Percentiles rank a stretch among this genome's conserved stretches.
phyloP scores from a whole-genome alignment of 92 coral and sea anemone genomes.

The Ricordea florida region DNA sequence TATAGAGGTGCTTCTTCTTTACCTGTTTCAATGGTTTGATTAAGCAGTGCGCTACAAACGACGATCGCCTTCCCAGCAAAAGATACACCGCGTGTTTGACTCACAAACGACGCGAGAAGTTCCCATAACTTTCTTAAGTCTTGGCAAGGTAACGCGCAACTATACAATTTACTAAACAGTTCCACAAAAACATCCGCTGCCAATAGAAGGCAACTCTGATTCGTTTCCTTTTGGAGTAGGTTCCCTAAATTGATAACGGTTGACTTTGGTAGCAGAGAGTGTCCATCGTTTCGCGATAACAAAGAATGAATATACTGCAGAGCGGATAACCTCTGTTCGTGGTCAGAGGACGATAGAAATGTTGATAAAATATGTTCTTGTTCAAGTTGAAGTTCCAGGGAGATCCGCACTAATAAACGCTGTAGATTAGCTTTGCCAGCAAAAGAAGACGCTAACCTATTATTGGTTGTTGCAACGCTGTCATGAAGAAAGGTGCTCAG shows the following conservation, averaged over 20 bases:
- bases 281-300: background rate
- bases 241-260: constrained; percentile 7
- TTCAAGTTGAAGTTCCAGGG: constrained; percentile 24
- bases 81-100: constrained; percentile 48
- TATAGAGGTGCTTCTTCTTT: background rate
- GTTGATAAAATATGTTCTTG: background rate
- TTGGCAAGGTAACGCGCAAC: background rate
- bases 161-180: background rate
- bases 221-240: constrained; percentile 49
- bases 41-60: constrained; percentile 44
- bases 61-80: constrained; percentile 61
- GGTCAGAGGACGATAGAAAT: constrained; percentile 19
- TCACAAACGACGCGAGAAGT: constrained; percentile 15
- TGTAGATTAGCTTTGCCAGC: constrained; percentile 2
- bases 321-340: constrained; percentile 47
- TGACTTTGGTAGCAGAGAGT: background rate
- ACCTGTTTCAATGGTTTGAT: background rate
- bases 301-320: constrained; percentile 29
- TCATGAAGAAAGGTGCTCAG: background rate
- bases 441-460: background rate
- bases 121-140: constrained; percentile 32
- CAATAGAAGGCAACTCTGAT: constrained; percentile 54
- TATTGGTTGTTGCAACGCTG: background rate
- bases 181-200: constrained; percentile 51
- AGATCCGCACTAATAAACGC: constrained; percentile 7